Evolutionary conservation across 2,797 vertebrate genomes (phyloP).

Genomic region (Oreochromis mossambicus): DNA sequence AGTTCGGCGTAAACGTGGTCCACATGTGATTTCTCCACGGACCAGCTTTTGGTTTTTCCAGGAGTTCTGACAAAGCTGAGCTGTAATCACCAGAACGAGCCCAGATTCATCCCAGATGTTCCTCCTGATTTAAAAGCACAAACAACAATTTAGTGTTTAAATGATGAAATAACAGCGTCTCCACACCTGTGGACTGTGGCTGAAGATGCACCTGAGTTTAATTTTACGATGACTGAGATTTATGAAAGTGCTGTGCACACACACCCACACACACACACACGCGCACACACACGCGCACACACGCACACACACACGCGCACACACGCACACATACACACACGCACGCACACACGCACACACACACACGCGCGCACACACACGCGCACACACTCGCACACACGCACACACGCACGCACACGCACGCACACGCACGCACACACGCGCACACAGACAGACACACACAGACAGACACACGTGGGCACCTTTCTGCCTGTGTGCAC

Average conservation of each 20-base stretch:
- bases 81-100: fast-evolving
- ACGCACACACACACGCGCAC: too few species aligned
- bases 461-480: not conserved
- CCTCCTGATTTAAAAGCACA: not conserved
- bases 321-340: not conserved
- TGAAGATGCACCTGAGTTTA: not conserved
- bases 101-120: not conserved
- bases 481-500: not conserved
- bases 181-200: fast-evolving
- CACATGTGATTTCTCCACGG: fast-evolving
- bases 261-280: not conserved
- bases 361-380: too few species aligned
- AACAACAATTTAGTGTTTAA: not conserved
- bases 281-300: not conserved
- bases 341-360: not conserved
- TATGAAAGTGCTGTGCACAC: not conserved
- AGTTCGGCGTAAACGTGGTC: not conserved
- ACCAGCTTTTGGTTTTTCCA: not conserved
- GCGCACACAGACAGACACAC: not conserved
- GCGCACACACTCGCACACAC: too few species aligned
- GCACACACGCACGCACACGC: too few species aligned
- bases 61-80: not conserved
- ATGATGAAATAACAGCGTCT: fast-evolving
- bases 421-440: not conserved
- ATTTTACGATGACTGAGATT: not conserved